phyloP scores from a whole-genome alignment of 2,797 vertebrate species.

The Enteromius anoplus region DNA sequence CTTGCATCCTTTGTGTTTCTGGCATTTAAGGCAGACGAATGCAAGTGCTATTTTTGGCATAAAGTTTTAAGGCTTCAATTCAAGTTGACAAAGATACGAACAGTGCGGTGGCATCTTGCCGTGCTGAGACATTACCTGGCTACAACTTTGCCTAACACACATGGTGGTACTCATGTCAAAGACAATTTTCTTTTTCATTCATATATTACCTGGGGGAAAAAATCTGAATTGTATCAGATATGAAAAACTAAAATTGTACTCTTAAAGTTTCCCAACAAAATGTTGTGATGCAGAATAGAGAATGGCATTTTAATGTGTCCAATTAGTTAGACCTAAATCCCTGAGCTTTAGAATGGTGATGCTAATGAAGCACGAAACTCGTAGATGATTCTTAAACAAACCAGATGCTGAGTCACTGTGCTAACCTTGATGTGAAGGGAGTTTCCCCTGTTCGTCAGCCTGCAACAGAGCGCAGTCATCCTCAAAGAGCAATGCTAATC shows the following conservation, averaged over 20 bases:
- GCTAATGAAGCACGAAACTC: constrained; percentile 2
- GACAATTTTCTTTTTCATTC: not conserved
- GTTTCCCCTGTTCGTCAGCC: constrained; percentile 16
- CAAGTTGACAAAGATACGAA: constrained; percentile 18
- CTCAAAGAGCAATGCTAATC: constrained; percentile 36
- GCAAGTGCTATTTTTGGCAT: not conserved
- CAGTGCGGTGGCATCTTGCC: not conserved
- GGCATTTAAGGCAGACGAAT: not conserved
- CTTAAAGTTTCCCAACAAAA: not conserved
- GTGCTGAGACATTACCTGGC: not conserved
- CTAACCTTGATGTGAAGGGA: constrained; percentile 21
- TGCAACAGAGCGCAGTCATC: constrained; percentile 15
- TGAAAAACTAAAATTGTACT: not conserved
- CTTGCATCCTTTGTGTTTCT: not conserved
- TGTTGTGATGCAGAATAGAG: not conserved
- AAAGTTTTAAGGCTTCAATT: constrained; percentile 15
- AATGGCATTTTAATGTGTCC: not conserved
- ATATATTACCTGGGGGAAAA: not conserved
- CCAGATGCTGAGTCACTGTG: constrained; percentile 27
- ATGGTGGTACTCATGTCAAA: not conserved
- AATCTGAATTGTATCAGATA: not conserved
- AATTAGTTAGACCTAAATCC: not conserved
- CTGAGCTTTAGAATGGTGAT: not conserved
- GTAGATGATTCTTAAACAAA: constrained; percentile 24
- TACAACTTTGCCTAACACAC: not conserved